Conservation (phyloP, 2,888 invertebrate genomes). For the Calephelis perditalis region DNA sequence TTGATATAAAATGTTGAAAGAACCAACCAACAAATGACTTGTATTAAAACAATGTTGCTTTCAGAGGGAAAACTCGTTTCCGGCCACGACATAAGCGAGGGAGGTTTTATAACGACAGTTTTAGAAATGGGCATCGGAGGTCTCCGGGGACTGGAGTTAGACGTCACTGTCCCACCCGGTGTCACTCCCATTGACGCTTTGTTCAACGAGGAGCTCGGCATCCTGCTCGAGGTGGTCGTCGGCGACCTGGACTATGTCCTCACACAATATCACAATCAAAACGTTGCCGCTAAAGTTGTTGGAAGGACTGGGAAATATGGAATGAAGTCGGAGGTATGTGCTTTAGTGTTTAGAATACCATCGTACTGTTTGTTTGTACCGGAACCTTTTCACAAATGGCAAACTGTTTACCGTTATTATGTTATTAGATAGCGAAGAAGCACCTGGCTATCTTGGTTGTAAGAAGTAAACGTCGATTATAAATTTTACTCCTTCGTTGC, state of each 20-base stretch:
- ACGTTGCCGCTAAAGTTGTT: conserved; percentile 82
- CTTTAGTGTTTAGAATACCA: too few relatives aligned
- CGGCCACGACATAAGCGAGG: conserved; percentile 98
- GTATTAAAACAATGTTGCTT: neutral
- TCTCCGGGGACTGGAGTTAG: conserved; percentile 85
- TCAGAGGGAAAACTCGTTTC: conserved; percentile 83
- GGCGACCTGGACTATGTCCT: conserved; percentile 78
- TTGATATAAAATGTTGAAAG: too few relatives aligned
- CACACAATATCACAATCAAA: conserved; percentile 76
- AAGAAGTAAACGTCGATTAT: too few relatives aligned
- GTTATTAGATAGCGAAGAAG: neutral
- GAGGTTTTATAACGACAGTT: conserved; percentile 92
- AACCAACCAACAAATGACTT: too few relatives aligned
- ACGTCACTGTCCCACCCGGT: conserved; percentile 63
- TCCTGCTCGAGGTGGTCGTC: conserved; percentile 85
- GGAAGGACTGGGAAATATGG: conserved; percentile 84
- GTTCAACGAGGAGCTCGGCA: conserved; percentile 92
- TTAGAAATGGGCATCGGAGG: conserved; percentile 98
- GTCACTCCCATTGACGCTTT: conserved; percentile 82
- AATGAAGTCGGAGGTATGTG: conserved; percentile 77
- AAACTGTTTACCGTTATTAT: neutral
- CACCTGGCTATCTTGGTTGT: too few relatives aligned
- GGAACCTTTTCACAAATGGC: too few relatives aligned
- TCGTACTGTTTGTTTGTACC: too few relatives aligned
- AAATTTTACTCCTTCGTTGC: too few relatives aligned